Evolutionary conservation across 2,888 invertebrate genomes (phyloP), one percentile per base, ranked within the genome.

Genomic region (Tipula vernalis): DNA sequence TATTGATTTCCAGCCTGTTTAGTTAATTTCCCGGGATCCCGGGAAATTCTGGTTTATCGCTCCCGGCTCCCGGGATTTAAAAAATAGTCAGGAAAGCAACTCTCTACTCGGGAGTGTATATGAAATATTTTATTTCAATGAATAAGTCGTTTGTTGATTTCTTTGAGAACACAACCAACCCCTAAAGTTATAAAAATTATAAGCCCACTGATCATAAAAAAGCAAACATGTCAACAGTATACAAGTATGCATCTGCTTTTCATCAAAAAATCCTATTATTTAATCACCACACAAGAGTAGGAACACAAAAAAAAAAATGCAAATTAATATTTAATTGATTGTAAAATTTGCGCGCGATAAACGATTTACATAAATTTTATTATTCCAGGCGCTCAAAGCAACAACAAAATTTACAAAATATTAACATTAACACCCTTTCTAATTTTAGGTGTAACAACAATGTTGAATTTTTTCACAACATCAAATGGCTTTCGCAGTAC

Each of bases 391-490:
- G 18, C 28, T 10, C 28, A 71, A 71, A 10, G 0, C 39, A 39
- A 39, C 6, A 39, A 39, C 1, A 39, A 39, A 71, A 28, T 71
- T 18, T 71, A 28, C 71, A 71, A 13, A n/a, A 71, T 28, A 10
- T 28, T 71, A 71, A 71, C 28, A 28, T 10, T 71, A 28, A 71
- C 10, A 8, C 12, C 10, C 18, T 71, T 71, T 71, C 71, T 71
- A 18, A 28, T 71, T 39, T 88, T 93, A 97, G 98, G 98, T 92
- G 98, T 98, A 91, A 98, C 98, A 90, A 98, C 98, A 92, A 98
- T 98, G 98, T 95, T 98, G 95, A 98, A 98, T 94, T 98, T 98
- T 95, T 98, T 98, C 95, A 98, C 98, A 90, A 98, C 98, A 91
- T 97, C 97, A 89, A 97, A 97, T 91, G 96, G 97, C 90, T 97